phyloP scores from a whole-genome alignment of 2,797 vertebrate genomes.

The Melopsittacus undulatus region DNA sequence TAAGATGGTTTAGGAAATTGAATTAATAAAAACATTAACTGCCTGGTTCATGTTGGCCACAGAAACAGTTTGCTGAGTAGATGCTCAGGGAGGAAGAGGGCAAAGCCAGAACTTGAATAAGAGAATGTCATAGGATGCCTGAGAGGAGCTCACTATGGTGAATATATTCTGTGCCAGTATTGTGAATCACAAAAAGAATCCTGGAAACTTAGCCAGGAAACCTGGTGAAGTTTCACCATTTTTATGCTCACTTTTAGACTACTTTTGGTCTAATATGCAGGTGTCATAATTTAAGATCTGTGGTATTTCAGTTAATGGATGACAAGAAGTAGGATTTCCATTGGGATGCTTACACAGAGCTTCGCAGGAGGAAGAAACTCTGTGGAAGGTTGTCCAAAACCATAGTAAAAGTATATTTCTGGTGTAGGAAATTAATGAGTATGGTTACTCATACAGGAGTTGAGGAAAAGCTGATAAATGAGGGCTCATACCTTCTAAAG shows the following conservation, averaged over 20 bases:
- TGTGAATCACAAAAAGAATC: neutral
- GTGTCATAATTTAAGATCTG: neutral
- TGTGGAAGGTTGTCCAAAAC: neutral
- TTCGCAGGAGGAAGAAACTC: neutral
- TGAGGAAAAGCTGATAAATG: conserved; percentile 1
- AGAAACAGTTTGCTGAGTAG: neutral
- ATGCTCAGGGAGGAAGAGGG: neutral
- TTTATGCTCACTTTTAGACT: neutral
- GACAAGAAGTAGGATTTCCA: neutral
- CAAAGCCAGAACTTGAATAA: neutral
- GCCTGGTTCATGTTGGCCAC: neutral
- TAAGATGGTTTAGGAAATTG: neutral
- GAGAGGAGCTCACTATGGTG: neutral
- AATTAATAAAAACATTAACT: neutral
- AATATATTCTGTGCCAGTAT: neutral
- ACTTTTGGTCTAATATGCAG: neutral
- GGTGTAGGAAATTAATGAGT: neutral
- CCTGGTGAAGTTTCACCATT: neutral
- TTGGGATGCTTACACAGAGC: neutral
- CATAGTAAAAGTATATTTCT: neutral
- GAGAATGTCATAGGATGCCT: neutral
- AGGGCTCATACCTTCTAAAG: neutral
- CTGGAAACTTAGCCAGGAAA: neutral
- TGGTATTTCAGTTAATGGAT: neutral
- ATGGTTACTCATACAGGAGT: neutral